phyloP scores from a whole-genome alignment of 2,113 vertebrate genomes.

The Genyomyrus donnyi region DNA sequence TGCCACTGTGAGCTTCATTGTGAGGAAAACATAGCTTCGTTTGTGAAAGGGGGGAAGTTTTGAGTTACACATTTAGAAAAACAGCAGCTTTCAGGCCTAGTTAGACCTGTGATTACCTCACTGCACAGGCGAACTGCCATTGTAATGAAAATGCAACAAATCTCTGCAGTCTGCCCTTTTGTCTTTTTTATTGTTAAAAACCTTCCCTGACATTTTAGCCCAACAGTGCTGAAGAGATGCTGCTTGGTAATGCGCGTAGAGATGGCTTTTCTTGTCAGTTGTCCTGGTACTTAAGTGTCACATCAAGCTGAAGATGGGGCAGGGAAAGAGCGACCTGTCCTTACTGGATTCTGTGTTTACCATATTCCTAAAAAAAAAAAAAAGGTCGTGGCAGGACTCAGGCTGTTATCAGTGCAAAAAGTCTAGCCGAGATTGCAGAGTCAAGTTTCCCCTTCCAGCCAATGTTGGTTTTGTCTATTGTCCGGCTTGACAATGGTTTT shows the following conservation, averaged over 20 bases:
- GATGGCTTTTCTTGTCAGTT: slow-evolving; percentile 67
- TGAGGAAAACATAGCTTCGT: slow-evolving; percentile 44
- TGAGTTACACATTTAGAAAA: slow-evolving; percentile 56
- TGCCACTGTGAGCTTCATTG: slow-evolving; percentile 47
- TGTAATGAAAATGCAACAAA: slow-evolving; percentile 63
- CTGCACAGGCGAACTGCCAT: slow-evolving; percentile 44
- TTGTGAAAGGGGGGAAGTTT: slow-evolving; percentile 41
- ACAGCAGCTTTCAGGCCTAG: slow-evolving; percentile 50
- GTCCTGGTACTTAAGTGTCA: slow-evolving; percentile 76
- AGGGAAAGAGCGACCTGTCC: slow-evolving; percentile 68
- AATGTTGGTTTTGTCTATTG: slow-evolving; percentile 72
- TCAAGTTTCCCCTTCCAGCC: slow-evolving; percentile 85
- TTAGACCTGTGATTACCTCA: slow-evolving; percentile 60
- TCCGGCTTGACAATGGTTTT: slow-evolving; percentile 70
- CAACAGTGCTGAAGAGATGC: slow-evolving; percentile 54
- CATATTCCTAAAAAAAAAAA: slow-evolving; percentile 55
- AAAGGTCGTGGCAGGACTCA: slow-evolving; percentile 51
- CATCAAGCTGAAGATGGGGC: slow-evolving; percentile 76
- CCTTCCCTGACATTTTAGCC: slow-evolving; percentile 63
- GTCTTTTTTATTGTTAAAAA: slow-evolving; percentile 46
- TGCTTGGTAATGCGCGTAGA: slow-evolving; percentile 66
- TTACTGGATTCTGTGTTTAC: slow-evolving; percentile 79
- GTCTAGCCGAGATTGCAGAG: slow-evolving; percentile 81
- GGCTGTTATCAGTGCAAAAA: slow-evolving; percentile 78
- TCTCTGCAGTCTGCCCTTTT: slow-evolving; percentile 54